These are phyloP conservation scores for Eumerus sabulonum DNA, from an alignment of 2,888 invertebrate genomes.

Conservation along the genomic window DNA sequence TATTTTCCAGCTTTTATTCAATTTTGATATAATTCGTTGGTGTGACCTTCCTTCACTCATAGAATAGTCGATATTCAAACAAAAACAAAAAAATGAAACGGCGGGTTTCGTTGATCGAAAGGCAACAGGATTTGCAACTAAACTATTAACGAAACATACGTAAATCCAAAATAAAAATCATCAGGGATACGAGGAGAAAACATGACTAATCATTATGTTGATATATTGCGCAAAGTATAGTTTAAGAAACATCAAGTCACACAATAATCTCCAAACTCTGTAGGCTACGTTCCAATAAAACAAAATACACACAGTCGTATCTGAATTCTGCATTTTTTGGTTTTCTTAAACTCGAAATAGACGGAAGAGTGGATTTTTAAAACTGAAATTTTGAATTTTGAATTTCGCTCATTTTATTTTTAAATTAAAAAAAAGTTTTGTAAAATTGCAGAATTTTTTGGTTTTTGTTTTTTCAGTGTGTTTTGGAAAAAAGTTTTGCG, in stretches of 20 bases:
- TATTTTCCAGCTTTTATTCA: no score
- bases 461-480: not conserved
- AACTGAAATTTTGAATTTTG: conserved; percentile 61
- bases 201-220: conserved; percentile 42
- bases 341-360: no score
- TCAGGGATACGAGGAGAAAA: conserved; percentile 31
- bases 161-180: conserved; percentile 23
- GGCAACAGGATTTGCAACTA: conserved; percentile 23
- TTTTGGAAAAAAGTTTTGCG: conserved; percentile 52
- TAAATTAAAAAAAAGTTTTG: no score
- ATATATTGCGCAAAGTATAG: no score
- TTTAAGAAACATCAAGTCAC: conserved; percentile 60
- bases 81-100: conserved; percentile 17
- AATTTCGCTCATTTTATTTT: not conserved
- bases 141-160: conserved; percentile 34
- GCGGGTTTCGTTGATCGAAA: no score
- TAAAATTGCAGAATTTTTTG: no score
- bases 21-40: no score
- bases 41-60: conserved; percentile 3
- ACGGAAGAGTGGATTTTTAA: no score
- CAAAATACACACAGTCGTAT: conserved; percentile 26
- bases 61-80: conserved; percentile 6
- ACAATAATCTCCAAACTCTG: conserved; percentile 39
- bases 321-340: conserved; percentile 59
- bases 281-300: conserved; percentile 48